Evolutionary conservation across 2,113 vertebrate genomes (phyloP), one percentile per base, ranked within the genome.

Genomic region (Megaceryle maxima): DNA sequence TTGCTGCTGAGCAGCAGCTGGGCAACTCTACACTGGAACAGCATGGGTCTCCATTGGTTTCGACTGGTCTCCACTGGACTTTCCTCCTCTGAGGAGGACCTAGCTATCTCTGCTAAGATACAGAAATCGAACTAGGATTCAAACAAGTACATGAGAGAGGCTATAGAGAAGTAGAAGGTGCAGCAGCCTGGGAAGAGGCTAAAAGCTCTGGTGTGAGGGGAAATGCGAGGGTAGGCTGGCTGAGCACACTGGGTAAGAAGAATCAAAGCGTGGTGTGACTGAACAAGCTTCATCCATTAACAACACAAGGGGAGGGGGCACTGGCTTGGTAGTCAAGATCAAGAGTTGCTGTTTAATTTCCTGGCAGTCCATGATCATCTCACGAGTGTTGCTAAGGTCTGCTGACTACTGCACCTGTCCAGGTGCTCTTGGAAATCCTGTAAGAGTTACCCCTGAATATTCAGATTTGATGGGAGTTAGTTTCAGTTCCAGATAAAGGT

Each of bases 211-310:
- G 37, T 48, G 78, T 41, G 35, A 77, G 64, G 37, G 29, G 24
- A 24, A 67, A 4, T 28, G 8, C 39, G 11, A 21, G 60, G 43
- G 31, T 8, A 4, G 25, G 13, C 53, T 62, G 56, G 59, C 44
- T 88, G 79, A 68, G 35, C 35, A 4, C 0, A 0, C 19, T 60
- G 8, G 16, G 0, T 48, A 37, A 48, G 8, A 13, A 16, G 20
- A 66, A 69, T 73, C 53, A 35, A 83, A 81, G 28, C 1, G 1
- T 74, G 41, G 44, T 46, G 11, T 29, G 33, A 10, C 35, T 73
- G 43, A 80, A 28, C 55, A 77, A 63, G 28, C 35, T 29, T 37
- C 18, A 19, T 43, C 28, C 3, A 0, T 62, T 70, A 46, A 31
- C 16, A 11, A 20, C 24, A 28, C 28, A 33, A 17, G 21, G 63